Evolutionary conservation across 2,888 invertebrate genomes (phyloP), one percentile per base, ranked within the genome.

Genomic region (Cantharis lateralis): DNA sequence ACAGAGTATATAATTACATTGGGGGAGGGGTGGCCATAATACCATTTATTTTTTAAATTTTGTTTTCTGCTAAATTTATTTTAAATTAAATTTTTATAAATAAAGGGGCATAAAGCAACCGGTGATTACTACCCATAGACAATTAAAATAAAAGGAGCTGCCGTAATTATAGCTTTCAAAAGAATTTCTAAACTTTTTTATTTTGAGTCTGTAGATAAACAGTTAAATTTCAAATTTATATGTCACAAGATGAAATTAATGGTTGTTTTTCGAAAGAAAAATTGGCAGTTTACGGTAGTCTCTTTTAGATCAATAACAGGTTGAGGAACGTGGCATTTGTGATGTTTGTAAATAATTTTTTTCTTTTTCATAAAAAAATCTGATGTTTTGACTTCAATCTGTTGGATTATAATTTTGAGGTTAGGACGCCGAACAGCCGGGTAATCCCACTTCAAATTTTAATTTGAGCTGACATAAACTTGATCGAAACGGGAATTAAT

Each of bases 241-340:
- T 66, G 64, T 66, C 64, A 66, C 64, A 66, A 66, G 24, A 66
- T 24, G 24, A 66, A 66, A 66, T 66, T 66, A 66, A 66, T 66
- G 64, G 64, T 66, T 66, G 18, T 66, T 66, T 18, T 66, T 20
- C 64, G 24, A 66, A 66, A 24, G 64, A 66, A 66, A 66, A 66
- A 66, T 66, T 66, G 64, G 16, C 20, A 66, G 64, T 66, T 66
- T 66, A 66, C 64, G 64, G 64, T 66, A 66, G 64, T 66, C 20
- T 66, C 7, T 20, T 66, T 66, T 66, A 66, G 64, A 66, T 66
- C 64, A 66, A 48, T 48, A 48, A 48, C 48, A 48, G 48, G 48
- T 48, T 48, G 48, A 48, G n/a, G 48, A 48, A 48, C 48, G 48
- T 48, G 48, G 48, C 48, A 13, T 48, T 48, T 48, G 2, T 48